phyloP scores from a whole-genome alignment of 2,888 invertebrate genomes.

The Hydroisotoma schaefferi region DNA sequence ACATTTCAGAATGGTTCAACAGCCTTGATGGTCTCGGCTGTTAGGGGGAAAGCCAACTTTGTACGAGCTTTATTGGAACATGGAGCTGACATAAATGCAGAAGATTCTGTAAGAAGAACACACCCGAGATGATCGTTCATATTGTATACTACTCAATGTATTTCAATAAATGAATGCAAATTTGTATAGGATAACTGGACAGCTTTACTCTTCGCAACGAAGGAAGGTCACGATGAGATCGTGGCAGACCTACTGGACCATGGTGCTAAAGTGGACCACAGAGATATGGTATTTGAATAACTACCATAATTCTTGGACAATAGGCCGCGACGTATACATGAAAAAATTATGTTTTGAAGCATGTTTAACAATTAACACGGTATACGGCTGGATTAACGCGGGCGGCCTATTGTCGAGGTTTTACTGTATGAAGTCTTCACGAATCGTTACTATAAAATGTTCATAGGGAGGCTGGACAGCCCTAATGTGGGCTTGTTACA shows the following conservation, averaged over 20 bases:
- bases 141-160: neutral
- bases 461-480: conserved; percentile 98
- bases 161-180: conserved; percentile 5
- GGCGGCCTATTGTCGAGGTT: no score
- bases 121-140: neutral
- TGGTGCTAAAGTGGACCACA: conserved; percentile 78
- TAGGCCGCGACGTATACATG: neutral
- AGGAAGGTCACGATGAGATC: conserved; percentile 78
- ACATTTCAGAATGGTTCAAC: conserved; percentile 79
- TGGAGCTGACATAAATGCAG: conserved; percentile 87
- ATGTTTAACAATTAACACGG: no score
- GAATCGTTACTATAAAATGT: no score
- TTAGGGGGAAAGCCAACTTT: conserved; percentile 77
- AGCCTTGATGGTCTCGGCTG: conserved; percentile 85
- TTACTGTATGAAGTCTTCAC: no score
- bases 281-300: conserved; percentile 75
- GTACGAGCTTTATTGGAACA: conserved; percentile 79
- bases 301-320: no score
- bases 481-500: conserved; percentile 91
- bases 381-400: no score
- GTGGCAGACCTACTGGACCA: conserved; percentile 77
- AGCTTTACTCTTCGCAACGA: conserved; percentile 82
- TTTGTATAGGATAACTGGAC: conserved; percentile 78
- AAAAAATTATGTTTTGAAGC: neutral
- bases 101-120: conserved; percentile 64